Conservation (phyloP, 2,888 invertebrate species). For the Tenthredo notha region DNA sequence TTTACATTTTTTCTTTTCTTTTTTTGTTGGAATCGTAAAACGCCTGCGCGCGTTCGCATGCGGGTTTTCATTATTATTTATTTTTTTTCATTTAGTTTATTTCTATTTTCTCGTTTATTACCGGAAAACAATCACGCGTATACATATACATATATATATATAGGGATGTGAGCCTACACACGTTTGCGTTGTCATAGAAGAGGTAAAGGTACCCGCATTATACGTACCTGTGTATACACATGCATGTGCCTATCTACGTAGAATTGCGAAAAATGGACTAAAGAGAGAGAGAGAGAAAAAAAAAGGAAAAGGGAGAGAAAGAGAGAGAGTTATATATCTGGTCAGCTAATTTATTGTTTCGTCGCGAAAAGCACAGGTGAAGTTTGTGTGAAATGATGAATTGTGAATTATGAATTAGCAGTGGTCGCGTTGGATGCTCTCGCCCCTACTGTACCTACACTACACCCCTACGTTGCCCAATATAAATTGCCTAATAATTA, state of each 20-base stretch:
- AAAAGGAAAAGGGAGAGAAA: not conserved
- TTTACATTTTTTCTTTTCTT: not conserved
- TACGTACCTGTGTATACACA: too few species aligned
- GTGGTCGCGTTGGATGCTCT: not conserved
- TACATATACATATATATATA: too few species aligned
- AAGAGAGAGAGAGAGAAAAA: not conserved
- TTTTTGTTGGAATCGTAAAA: not conserved
- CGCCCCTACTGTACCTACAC: not conserved
- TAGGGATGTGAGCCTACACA: not conserved
- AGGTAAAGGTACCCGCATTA: too few species aligned
- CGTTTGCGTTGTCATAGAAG: too few species aligned
- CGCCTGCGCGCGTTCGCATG: not conserved
- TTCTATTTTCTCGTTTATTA: not conserved
- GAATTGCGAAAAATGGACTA: not conserved
- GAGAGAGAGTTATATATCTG: not conserved
- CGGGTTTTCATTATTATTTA: not conserved
- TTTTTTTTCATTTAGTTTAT: not conserved
- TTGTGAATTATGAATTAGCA: conserved; percentile 47
- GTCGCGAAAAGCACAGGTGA: conserved; percentile 23
- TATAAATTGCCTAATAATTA: conserved; percentile 50
- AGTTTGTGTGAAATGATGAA: conserved; percentile 39
- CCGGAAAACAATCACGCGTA: not conserved
- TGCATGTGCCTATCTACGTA: not conserved
- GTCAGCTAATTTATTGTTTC: conserved; percentile 35
- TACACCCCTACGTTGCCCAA: not conserved